These are phyloP conservation scores for Echeneis naucrates DNA, from an alignment of 2,797 vertebrate genomes.

Conservation along the genomic window DNA sequence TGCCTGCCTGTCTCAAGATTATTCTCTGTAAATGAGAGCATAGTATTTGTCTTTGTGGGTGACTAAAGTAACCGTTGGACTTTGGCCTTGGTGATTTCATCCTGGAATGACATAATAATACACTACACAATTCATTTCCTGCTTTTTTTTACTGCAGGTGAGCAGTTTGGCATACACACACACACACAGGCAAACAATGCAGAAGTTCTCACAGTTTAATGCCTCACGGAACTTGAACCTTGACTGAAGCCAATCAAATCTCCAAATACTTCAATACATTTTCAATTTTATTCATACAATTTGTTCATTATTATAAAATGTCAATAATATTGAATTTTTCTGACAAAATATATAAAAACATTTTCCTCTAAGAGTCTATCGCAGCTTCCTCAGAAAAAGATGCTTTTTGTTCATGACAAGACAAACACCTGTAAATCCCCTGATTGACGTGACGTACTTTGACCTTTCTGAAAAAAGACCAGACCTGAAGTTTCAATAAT, in stretches of 20 bases:
- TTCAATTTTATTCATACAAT: background rate
- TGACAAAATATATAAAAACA: background rate
- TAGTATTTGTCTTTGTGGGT: slow-evolving; percentile 24
- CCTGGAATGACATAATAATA: slow-evolving; percentile 55
- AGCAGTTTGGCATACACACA: slow-evolving; percentile 21
- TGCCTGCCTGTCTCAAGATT: slow-evolving; percentile 19
- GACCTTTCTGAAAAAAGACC: background rate
- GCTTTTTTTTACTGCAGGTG: slow-evolving; percentile 41
- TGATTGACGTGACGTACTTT: slow-evolving; percentile 24
- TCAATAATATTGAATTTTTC: background rate
- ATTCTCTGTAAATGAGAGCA: background rate
- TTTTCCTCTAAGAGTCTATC: slow-evolving; percentile 11
- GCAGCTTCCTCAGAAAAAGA: slow-evolving; percentile 7
- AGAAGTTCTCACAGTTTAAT: background rate
- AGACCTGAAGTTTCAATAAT: slow-evolving; percentile 2
- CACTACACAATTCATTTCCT: slow-evolving; percentile 44
- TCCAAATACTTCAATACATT: background rate
- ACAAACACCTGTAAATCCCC: slow-evolving; percentile 13
- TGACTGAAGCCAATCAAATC: background rate
- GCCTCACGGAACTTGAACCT: background rate
- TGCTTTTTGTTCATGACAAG: slow-evolving; percentile 9
- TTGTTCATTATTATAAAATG: background rate
- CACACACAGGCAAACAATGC: slow-evolving; percentile 10
- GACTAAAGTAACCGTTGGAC: slow-evolving; percentile 53
- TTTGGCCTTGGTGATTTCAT: slow-evolving; percentile 54